phyloP scores from a whole-genome alignment of 2,888 invertebrate genomes.

The Ormyrus rosae region DNA sequence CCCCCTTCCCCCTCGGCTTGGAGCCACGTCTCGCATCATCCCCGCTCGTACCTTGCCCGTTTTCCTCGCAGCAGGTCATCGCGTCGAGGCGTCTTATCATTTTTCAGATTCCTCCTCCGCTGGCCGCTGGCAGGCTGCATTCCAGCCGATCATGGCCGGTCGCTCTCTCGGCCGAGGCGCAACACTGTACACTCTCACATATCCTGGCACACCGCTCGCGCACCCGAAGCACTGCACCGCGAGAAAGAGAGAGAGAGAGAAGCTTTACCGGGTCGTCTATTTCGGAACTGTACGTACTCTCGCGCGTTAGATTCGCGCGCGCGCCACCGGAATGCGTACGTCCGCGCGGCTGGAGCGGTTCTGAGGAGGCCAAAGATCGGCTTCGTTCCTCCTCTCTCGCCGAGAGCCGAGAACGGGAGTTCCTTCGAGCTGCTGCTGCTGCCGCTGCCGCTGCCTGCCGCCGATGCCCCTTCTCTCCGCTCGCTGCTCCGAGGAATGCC shows the following conservation, averaged over 20 bases:
- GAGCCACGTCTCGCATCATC: no score
- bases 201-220: not conserved
- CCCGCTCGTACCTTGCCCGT: constrained; percentile 44
- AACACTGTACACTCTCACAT: no score
- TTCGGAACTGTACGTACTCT: constrained; percentile 56
- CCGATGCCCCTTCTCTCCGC: constrained; percentile 35
- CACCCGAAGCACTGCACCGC: not conserved
- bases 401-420: no score
- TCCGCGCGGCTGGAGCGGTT: constrained; percentile 30
- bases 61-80: constrained; percentile 54
- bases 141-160: constrained; percentile 8
- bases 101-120: constrained; percentile 36
- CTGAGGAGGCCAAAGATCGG: constrained; percentile 22
- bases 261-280: constrained; percentile 59
- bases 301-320: constrained; percentile 25
- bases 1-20: no score
- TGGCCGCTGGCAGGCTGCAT: constrained; percentile 10
- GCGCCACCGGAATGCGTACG: constrained; percentile 24
- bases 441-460: not conserved
- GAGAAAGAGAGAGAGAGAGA: constrained; percentile 19
- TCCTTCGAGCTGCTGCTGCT: not conserved
- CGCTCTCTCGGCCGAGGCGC: constrained; percentile 11
- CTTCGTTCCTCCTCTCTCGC: not conserved
- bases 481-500: constrained; percentile 43
- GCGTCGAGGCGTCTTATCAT: constrained; percentile 53